These are phyloP conservation scores for Amphipoea oculea DNA, from an alignment of 2,888 invertebrate genomes.

Conservation along the genomic window DNA sequence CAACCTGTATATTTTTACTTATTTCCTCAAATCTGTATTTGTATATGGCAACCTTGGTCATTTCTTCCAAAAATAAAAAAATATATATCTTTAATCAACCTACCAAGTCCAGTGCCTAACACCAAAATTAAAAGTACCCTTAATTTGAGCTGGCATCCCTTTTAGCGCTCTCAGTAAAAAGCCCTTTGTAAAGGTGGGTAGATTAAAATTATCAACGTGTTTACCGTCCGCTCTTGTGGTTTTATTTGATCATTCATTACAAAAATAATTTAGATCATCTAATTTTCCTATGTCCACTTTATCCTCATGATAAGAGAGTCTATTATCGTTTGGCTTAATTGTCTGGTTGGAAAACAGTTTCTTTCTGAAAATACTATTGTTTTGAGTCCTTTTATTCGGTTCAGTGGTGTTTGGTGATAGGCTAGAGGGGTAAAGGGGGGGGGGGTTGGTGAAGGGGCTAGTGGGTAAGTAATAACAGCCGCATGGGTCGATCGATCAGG, in stretches of 20 bases:
- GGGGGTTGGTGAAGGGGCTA: no score
- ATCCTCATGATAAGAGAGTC: constrained; percentile 38
- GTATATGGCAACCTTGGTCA: neutral
- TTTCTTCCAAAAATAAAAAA: neutral
- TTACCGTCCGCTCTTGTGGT: constrained; percentile 71
- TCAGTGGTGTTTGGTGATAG: constrained; percentile 32
- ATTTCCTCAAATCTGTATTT: neutral
- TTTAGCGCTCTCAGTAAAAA: constrained; percentile 77
- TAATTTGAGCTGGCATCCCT: constrained; percentile 79
- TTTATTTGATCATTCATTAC: constrained; percentile 73
- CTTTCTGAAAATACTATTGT: constrained; percentile 50
- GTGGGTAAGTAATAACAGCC: no score
- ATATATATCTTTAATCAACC: constrained; percentile 22
- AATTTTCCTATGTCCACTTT: constrained; percentile 50
- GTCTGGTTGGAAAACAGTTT: constrained; percentile 25
- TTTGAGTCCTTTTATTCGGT: constrained; percentile 46
- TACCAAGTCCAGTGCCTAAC: constrained; percentile 57
- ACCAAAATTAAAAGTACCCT: constrained; percentile 73
- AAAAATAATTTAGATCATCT: constrained; percentile 63
- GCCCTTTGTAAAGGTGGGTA: constrained; percentile 74
- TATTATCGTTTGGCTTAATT: constrained; percentile 41
- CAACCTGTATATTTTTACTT: neutral
- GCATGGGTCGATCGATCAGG: no score
- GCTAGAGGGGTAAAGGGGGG: no score
- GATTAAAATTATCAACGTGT: constrained; percentile 82